Percentiles rank a stretch among this genome's conserved stretches.
Evolutionary conservation across 2,113 vertebrate genomes (phyloP).

Genomic region (Rynchops niger): DNA sequence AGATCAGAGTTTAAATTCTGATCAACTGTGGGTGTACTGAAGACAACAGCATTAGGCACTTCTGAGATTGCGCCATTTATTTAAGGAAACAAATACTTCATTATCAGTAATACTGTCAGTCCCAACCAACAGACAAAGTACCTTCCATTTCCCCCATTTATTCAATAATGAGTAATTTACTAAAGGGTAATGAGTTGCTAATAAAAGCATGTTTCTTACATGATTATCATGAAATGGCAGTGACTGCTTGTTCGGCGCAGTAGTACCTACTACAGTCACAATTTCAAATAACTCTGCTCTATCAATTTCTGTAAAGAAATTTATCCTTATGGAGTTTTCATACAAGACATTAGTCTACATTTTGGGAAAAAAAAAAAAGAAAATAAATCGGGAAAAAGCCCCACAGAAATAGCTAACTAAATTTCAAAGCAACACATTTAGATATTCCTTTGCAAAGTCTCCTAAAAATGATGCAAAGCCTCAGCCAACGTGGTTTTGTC

Average conservation of each 20-base stretch:
- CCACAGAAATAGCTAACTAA: background rate
- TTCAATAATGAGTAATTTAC: slow-evolving; percentile 42
- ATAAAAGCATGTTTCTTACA: slow-evolving; percentile 32
- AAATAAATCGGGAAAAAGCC: background rate
- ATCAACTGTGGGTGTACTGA: background rate
- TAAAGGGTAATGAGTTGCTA: slow-evolving; percentile 42
- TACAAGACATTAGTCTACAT: background rate
- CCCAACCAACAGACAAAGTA: slow-evolving; percentile 20
- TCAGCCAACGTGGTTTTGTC: background rate
- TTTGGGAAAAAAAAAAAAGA: background rate
- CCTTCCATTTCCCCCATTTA: slow-evolving; percentile 37
- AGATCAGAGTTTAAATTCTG: background rate
- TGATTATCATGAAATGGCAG: background rate
- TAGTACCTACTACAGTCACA: background rate
- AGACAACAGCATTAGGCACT: background rate
- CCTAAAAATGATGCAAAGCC: background rate
- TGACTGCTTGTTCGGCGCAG: background rate
- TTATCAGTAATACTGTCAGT: slow-evolving; percentile 15
- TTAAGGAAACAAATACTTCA: slow-evolving; percentile 47
- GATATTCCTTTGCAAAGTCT: background rate
- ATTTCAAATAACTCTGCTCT: background rate
- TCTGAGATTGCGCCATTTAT: background rate
- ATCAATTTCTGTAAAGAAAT: background rate
- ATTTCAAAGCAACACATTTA: background rate
- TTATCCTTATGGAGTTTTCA: background rate